A percentile compares a stretch with the other conserved stretches of the same genome.
phyloP scores from a whole-genome alignment of 2,797 vertebrate genomes.

The Tokudaia tokunoshimensis region DNA sequence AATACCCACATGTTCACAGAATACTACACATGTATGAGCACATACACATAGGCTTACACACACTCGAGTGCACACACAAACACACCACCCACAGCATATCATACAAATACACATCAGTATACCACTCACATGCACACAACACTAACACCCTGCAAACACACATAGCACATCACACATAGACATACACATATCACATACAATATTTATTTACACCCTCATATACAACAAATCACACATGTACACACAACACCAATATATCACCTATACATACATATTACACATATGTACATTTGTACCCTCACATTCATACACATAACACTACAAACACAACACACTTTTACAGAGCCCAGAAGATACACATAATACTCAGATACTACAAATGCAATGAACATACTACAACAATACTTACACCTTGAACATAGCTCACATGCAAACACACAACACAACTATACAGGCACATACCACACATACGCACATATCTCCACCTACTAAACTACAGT shows the following conservation, averaged over 20 bases:
- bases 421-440: background rate
- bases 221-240: background rate
- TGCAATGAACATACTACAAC: background rate
- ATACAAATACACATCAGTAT: too few species aligned
- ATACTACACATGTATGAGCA: background rate
- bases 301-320: background rate
- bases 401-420: background rate
- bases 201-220: background rate
- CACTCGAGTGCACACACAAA: background rate
- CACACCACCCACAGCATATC: background rate
- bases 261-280: background rate
- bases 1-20: accelerated
- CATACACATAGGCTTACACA: background rate
- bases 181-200: background rate
- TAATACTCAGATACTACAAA: background rate
- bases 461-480: background rate
- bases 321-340: background rate
- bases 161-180: background rate
- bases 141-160: background rate
- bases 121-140: background rate
- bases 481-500: accelerated
- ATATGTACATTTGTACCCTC: background rate
- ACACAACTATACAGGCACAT: background rate
- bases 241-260: background rate
- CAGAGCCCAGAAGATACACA: background rate